phyloP scores from a whole-genome alignment of 1,140 invertebrate species.

The Venustaconcha ellipsiformis region DNA sequence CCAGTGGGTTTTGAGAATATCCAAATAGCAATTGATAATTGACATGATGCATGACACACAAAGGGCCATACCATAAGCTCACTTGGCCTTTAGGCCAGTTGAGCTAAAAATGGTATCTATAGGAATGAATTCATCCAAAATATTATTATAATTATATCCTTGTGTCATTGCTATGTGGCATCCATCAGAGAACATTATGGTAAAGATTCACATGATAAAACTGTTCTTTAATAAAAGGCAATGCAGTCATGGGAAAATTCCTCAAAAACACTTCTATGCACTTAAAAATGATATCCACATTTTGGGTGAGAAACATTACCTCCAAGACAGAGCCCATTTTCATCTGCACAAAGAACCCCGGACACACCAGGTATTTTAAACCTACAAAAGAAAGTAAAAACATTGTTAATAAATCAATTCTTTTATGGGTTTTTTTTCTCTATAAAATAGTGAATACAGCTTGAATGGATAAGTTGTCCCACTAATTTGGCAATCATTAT shows the following conservation, averaged over 20 bases:
- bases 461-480: background rate
- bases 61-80: no score
- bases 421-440: background rate
- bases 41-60: no score
- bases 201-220: no score
- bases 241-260: background rate
- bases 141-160: no score
- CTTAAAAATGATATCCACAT: background rate
- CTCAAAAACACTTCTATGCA: background rate
- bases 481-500: background rate
- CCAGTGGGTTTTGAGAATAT: no score
- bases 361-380: constrained; percentile 41
- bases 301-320: constrained; percentile 22
- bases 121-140: no score
- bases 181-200: no score
- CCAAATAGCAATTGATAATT: no score
- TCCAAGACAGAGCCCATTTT: constrained; percentile 46
- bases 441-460: background rate
- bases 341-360: constrained; percentile 47
- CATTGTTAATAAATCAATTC: background rate
- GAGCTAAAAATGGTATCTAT: no score
- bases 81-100: no score
- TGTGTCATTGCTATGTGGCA: no score
- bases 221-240: no score
- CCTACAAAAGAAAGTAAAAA: constrained; percentile 34